phyloP scores from a whole-genome alignment of 2,888 invertebrate genomes.

The Allophyes oxyacanthae region DNA sequence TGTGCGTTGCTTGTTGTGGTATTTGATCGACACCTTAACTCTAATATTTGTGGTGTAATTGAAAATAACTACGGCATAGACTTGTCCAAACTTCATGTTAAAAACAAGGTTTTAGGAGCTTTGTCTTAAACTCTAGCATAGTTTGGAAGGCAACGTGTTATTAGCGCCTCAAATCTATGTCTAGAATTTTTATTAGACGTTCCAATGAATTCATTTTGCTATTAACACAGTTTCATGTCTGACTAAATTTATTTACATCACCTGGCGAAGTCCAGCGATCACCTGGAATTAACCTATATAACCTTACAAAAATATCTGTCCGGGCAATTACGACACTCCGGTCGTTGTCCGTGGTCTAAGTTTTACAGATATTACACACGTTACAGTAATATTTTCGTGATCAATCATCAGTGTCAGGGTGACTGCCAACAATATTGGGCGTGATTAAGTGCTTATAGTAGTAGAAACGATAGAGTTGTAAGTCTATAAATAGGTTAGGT shows the following conservation, averaged over 20 bases:
- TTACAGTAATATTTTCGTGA: conserved; percentile 28
- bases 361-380: conserved; percentile 27
- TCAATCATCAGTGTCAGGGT: conserved; percentile 26
- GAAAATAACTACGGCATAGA: too few species aligned
- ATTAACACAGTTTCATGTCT: too few species aligned
- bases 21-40: too few species aligned
- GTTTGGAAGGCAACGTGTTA: too few species aligned
- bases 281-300: conserved; percentile 29
- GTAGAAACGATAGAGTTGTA: conserved; percentile 20
- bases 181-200: too few species aligned
- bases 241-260: neutral
- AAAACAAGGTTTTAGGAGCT: too few species aligned
- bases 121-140: too few species aligned
- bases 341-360: conserved; percentile 20
- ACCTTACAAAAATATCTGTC: conserved; percentile 32
- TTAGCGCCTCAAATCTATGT: neutral
- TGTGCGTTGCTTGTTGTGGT: too few species aligned
- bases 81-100: too few species aligned
- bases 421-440: conserved; percentile 44
- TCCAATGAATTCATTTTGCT: too few species aligned
- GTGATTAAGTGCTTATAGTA: conserved; percentile 30
- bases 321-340: conserved; percentile 8
- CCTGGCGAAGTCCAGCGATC: neutral
- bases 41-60: too few species aligned
- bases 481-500: conserved; percentile 7